These are phyloP conservation scores for Anolis carolinensis DNA, from an alignment of 2,113 vertebrate species.

Conservation along the genomic window DNA sequence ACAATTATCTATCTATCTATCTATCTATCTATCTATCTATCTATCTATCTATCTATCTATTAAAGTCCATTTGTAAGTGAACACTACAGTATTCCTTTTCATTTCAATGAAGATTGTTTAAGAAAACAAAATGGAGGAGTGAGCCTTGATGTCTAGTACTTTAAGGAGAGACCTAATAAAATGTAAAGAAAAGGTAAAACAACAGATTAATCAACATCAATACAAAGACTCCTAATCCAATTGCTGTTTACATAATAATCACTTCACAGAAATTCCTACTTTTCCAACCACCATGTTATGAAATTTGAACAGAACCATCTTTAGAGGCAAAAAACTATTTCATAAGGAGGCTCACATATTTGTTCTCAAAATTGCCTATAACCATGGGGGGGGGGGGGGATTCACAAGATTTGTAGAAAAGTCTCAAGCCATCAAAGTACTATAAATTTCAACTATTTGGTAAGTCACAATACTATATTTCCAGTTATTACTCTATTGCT, in stretches of 20 bases:
- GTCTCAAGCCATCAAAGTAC: neutral
- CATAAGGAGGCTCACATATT: neutral
- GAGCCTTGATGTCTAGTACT: neutral
- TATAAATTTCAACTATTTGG: neutral
- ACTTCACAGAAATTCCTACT: neutral
- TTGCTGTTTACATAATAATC: too few species aligned
- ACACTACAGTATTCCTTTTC: too few species aligned
- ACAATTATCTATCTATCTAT: neutral
- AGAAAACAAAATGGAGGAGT: neutral
- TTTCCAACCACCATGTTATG: too few species aligned
- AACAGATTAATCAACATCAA: neutral
- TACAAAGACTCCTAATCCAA: too few species aligned
- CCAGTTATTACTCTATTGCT: neutral
- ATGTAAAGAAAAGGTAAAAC: neutral
- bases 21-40: too few species aligned
- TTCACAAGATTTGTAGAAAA: neutral
- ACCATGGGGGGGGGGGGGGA: neutral
- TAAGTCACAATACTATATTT: neutral
- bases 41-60: neutral
- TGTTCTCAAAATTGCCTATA: too few species aligned
- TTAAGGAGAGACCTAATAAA: neutral
- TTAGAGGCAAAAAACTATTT: neutral
- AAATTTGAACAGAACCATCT: too few species aligned
- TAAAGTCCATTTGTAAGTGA: neutral
- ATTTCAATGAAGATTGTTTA: neutral